Evolutionary conservation across 2,888 invertebrate genomes (phyloP), one percentile per base, ranked within the genome.

Genomic region (Notodonta dromedarius): DNA sequence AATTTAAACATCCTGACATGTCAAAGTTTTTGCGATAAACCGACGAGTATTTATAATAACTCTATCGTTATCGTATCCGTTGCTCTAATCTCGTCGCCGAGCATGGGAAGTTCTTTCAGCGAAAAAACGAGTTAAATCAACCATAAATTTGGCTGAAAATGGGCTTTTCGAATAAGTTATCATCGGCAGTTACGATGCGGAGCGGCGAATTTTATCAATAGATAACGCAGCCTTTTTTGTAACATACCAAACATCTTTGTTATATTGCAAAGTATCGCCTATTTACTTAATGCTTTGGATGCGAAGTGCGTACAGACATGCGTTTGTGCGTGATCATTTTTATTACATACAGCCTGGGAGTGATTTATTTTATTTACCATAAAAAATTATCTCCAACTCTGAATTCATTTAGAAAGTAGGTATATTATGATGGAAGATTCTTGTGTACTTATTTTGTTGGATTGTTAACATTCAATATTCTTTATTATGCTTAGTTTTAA

Each of bases 121-220:
- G 80, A 82, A 85, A 82, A 87, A 88, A 87, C 85, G 88, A 87
- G 89, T 89, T 88, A 88, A 89, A 85, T 89, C 86, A 84, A 82
- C 88, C 87, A 89, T 89, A 90, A 89, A 89, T 89, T 87, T 77
- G 73, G 73, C 74, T 77, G 73, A 80, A 83, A 86, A 89, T 88
- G 86, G 87, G 86, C 82, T 85, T 82, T 80, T 79, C 83, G 86
- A 88, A 87, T 87, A 89, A 89, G 87, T 89, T 89, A 90, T 89
- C 88, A 89, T 88, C 84, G 86, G 88, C 85, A 86, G 86, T 86
- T 87, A 87, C 78, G 84, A 82, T 76, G 80, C 74, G 82, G 72
- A 80, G 78, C 79, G 78, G 73, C 70, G 82, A 86, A 84, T 89
- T 85, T 86, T 88, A 88, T 89, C 87, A 83, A 75, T 71, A 79